phyloP scores from a whole-genome alignment of 2,113 vertebrate species.

The Chiloscyllium plagiosum region DNA sequence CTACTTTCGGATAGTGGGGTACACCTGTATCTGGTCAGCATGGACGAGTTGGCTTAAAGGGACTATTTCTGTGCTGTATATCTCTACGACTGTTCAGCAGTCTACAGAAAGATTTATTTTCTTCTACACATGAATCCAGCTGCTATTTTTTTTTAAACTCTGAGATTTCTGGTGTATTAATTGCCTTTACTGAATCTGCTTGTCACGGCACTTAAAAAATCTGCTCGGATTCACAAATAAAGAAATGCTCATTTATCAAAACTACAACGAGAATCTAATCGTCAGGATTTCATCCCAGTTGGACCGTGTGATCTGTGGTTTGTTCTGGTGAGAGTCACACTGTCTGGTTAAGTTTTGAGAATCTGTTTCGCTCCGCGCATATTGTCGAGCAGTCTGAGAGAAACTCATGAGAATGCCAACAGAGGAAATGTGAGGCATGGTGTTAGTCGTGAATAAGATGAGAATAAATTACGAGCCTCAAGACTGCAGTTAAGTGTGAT shows the following conservation, averaged over 20 bases:
- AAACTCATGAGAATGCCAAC: background rate
- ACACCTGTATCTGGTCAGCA: too few relatives aligned
- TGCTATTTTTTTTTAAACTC: background rate
- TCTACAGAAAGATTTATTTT: background rate
- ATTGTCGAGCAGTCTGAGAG: background rate
- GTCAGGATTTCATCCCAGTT: background rate
- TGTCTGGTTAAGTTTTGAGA: background rate
- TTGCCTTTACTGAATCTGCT: background rate
- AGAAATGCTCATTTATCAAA: background rate
- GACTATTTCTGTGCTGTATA: too few relatives aligned
- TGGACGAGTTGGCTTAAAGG: too few relatives aligned
- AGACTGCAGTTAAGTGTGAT: background rate
- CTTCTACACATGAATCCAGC: background rate
- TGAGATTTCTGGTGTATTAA: background rate
- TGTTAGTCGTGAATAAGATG: background rate
- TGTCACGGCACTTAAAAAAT: background rate
- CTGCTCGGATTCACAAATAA: background rate
- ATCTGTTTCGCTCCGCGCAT: background rate
- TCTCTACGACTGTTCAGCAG: background rate
- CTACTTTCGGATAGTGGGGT: too few relatives aligned
- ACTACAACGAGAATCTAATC: background rate
- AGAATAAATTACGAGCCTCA: background rate
- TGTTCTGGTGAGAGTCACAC: background rate
- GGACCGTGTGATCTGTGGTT: background rate
- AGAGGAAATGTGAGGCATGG: background rate